phyloP scores from a whole-genome alignment of 2,113 vertebrate genomes.

The Leucopternis melanops region DNA sequence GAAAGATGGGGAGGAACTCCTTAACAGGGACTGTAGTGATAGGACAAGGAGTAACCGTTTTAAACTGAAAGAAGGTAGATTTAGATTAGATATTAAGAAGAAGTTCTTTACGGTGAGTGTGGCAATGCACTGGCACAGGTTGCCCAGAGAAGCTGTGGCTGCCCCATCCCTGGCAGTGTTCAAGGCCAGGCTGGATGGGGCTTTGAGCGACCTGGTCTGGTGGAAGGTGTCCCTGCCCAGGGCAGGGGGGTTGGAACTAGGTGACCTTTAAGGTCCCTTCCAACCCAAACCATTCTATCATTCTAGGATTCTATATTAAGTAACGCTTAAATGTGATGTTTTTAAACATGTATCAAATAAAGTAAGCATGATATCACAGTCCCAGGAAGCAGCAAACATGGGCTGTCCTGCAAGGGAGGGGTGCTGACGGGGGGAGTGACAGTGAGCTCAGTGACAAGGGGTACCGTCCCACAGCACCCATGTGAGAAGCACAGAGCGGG shows the following conservation, averaged over 20 bases:
- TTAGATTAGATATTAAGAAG: no score
- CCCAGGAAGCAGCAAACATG: not conserved
- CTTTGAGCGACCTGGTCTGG: no score
- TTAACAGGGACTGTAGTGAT: no score
- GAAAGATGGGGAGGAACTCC: no score
- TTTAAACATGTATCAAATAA: not conserved
- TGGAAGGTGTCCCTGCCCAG: no score
- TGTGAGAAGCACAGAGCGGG: not conserved
- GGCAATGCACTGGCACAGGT: no score
- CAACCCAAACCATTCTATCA: not conserved
- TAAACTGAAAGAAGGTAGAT: no score
- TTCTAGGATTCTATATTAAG: not conserved
- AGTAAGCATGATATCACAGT: rapidly evolving
- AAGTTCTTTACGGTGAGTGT: no score
- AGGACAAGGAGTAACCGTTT: no score
- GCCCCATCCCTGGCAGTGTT: no score
- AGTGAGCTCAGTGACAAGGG: not conserved
- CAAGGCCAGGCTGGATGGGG: no score
- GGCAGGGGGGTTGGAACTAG: not conserved
- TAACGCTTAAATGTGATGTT: not conserved
- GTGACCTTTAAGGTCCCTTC: not conserved
- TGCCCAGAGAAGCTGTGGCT: no score
- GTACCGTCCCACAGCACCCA: not conserved
- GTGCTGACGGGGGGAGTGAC: not conserved
- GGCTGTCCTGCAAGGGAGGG: not conserved